Evolutionary conservation across 2,888 invertebrate genomes (phyloP).

Genomic region (Hydraecia micacea): DNA sequence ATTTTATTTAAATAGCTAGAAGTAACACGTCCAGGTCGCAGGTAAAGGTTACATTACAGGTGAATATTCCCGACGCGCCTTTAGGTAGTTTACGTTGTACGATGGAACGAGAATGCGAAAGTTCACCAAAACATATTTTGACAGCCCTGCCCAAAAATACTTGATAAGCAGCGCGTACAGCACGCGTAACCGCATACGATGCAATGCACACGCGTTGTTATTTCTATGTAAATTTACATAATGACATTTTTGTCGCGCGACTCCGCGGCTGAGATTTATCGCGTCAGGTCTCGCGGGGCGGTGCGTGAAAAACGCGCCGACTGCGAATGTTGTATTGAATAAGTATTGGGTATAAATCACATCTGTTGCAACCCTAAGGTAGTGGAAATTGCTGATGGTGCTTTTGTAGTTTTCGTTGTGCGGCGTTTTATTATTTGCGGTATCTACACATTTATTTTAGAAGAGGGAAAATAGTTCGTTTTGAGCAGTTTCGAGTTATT

Average conservation of each 20-base stretch:
- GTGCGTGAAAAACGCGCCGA: slow-evolving; percentile 58
- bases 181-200: slow-evolving; percentile 49
- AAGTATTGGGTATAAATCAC: slow-evolving; percentile 74
- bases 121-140: neutral
- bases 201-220: slow-evolving; percentile 78
- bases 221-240: slow-evolving; percentile 88
- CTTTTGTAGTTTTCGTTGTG: slow-evolving; percentile 64
- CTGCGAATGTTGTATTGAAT: slow-evolving; percentile 68
- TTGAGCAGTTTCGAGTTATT: neutral
- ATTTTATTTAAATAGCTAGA: neutral
- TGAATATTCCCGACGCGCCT: neutral
- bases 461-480: neutral
- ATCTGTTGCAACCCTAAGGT: slow-evolving; percentile 70
- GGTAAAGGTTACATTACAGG: neutral
- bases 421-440: slow-evolving; percentile 51
- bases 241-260: slow-evolving; percentile 89
- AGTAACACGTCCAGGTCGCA: neutral
- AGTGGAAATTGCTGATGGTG: slow-evolving; percentile 72
- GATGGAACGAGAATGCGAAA: neutral
- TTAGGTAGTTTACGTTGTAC: neutral
- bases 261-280: slow-evolving; percentile 84
- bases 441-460: slow-evolving; percentile 39
- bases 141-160: slow-evolving; percentile 52
- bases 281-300: slow-evolving; percentile 71
- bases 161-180: too few species aligned